These are phyloP conservation scores for Delichon dasypus DNA, from an alignment of 2,797 vertebrate genomes.

Conservation along the genomic window DNA sequence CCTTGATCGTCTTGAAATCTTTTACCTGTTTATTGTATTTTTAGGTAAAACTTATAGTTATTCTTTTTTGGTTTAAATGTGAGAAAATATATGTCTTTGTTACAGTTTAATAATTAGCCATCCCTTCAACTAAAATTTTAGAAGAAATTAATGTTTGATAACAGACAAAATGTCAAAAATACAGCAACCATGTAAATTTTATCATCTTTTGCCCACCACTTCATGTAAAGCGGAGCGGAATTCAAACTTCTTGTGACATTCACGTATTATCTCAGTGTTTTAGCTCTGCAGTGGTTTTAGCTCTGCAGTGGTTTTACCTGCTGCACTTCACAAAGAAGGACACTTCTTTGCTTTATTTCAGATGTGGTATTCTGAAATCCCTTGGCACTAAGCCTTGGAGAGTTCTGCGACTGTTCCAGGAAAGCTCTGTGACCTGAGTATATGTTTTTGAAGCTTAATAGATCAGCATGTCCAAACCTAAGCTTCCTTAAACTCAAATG, in stretches of 20 bases:
- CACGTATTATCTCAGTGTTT: background rate
- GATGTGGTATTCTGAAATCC: background rate
- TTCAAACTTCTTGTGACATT: background rate
- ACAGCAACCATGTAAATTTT: background rate
- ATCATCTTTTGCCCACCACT: background rate
- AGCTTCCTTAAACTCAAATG: background rate
- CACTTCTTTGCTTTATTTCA: background rate
- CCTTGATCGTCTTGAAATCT: background rate
- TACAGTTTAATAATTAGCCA: background rate
- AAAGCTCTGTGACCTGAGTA: background rate
- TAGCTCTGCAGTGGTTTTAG: background rate
- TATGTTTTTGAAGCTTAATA: background rate
- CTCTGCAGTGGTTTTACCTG: background rate
- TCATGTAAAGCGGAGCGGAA: fast-evolving
- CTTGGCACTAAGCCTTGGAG: background rate
- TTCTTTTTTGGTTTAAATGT: background rate
- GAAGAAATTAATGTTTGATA: background rate
- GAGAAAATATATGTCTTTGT: background rate
- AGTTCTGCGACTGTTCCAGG: background rate
- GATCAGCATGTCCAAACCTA: background rate
- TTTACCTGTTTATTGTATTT: background rate
- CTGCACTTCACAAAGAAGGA: background rate
- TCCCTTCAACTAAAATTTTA: background rate
- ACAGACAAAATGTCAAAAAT: background rate
- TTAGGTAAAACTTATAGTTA: background rate